Evolutionary conservation across 2,888 invertebrate species (phyloP).

Genomic region (Carabus problematicus): DNA sequence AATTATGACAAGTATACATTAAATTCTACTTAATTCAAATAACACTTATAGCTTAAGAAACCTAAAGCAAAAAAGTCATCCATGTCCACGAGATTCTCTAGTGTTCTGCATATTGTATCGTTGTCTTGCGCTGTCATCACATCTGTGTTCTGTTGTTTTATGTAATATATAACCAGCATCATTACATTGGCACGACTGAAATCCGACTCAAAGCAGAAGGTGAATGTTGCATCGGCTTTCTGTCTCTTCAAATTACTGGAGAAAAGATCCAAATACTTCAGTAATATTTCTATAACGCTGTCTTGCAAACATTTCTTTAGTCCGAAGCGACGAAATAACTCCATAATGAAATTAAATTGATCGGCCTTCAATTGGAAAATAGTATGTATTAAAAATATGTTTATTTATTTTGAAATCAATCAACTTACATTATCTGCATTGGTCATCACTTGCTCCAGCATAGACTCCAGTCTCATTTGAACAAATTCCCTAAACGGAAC

Average conservation of each 20-base stretch:
- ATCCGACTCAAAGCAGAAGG: not conserved
- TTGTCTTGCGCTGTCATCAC: conserved; percentile 1
- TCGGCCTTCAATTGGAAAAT: conserved; percentile 9
- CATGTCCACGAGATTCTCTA: conserved; percentile 7
- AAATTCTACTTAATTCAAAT: not conserved
- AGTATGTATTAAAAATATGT: not conserved
- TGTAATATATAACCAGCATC: not conserved
- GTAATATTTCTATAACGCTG: conserved; percentile 6
- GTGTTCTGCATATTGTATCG: not conserved
- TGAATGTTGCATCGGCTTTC: not conserved
- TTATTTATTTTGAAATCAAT: conserved; percentile 6
- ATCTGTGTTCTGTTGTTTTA: not conserved
- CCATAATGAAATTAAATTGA: conserved; percentile 10
- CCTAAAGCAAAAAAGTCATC: conserved; percentile 19
- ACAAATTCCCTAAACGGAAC: conserved; percentile 31
- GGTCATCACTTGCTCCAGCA: not conserved
- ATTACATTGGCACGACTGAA: conserved; percentile 12
- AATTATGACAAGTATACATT: not conserved
- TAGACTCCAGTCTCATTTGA: not conserved
- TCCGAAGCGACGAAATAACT: not conserved
- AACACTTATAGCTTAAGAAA: conserved; percentile 26
- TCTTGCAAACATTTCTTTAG: not conserved
- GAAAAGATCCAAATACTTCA: conserved; percentile 1
- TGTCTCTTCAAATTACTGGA: not conserved
- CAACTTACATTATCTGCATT: conserved; percentile 22